Percentiles rank a stretch among this genome's conserved stretches.
These are phyloP conservation scores for Corticium candelabrum DNA, from an alignment of 37 sponge, comb jelly and placozoan genomes.

Conservation along the genomic window DNA sequence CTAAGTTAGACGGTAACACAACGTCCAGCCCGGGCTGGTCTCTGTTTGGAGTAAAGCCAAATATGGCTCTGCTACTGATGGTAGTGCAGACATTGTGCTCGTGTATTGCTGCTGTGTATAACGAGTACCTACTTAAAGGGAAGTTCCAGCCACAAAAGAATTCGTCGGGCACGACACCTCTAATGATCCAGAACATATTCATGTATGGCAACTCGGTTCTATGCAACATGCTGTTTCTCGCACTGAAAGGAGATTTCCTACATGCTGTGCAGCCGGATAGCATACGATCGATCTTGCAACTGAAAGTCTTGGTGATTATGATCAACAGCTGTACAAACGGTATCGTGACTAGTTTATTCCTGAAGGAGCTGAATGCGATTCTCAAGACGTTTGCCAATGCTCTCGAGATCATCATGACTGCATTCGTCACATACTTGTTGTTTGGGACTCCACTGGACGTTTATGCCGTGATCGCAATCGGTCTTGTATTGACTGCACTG, in stretches of 20 bases:
- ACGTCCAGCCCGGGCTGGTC: not conserved
- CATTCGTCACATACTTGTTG: slow-evolving; percentile 12
- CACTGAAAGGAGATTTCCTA: not conserved
- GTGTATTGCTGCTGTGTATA: slow-evolving; percentile 30
- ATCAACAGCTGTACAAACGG: slow-evolving; percentile 17
- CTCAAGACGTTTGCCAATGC: slow-evolving; percentile 30
- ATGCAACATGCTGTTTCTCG: slow-evolving; percentile 17
- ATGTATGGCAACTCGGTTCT: slow-evolving; percentile 19
- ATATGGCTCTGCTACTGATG: not conserved
- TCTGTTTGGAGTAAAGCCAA: not conserved
- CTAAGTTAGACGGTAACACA: not conserved
- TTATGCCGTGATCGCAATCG: slow-evolving; percentile 2
- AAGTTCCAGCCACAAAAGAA: not conserved
- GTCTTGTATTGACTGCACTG: slow-evolving; percentile 9
- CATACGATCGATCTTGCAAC: not conserved
- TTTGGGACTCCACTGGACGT: slow-evolving; percentile 15
- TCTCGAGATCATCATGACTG: slow-evolving; percentile 21
- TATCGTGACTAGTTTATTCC: slow-evolving; percentile 22
- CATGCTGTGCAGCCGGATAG: not conserved
- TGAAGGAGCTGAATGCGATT: slow-evolving; percentile 23
- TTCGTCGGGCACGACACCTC: not conserved
- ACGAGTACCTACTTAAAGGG: slow-evolving; percentile 19
- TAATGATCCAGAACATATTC: slow-evolving; percentile 31
- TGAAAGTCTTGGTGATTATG: slow-evolving; percentile 10
- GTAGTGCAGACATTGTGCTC: slow-evolving; percentile 14